These are phyloP conservation scores for Apodemia hepburni DNA, from an alignment of 2,888 invertebrate species.

Conservation along the genomic window DNA sequence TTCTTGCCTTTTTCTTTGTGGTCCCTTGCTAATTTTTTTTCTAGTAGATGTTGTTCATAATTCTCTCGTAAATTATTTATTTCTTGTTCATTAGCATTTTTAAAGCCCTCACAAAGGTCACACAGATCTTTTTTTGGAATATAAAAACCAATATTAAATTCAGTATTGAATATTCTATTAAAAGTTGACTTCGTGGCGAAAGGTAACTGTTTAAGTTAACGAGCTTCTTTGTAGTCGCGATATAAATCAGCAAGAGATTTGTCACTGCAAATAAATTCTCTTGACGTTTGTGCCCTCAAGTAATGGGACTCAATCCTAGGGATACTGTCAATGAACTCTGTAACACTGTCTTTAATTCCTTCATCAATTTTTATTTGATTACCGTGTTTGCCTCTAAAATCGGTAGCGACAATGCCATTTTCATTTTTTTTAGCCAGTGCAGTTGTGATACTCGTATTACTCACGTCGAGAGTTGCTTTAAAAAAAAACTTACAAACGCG, in stretches of 20 bases:
- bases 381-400: neutral
- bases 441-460: constrained; percentile 28
- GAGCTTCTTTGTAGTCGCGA: neutral
- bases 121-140: too few relatives aligned
- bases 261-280: constrained; percentile 1
- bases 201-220: neutral
- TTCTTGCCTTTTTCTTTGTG: neutral
- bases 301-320: neutral
- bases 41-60: neutral
- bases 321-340: neutral
- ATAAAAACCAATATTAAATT: too few relatives aligned
- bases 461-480: constrained; percentile 29
- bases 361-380: neutral
- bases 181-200: constrained; percentile 4
- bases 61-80: neutral
- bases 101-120: too few relatives aligned
- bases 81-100: too few relatives aligned
- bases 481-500: constrained; percentile 30
- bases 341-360: neutral
- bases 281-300: neutral
- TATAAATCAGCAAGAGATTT: constrained; percentile 3
- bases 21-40: neutral
- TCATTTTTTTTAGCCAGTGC: constrained; percentile 20
- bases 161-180: neutral
- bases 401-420: neutral